Percentiles rank a stretch among this genome's conserved stretches.
Conservation (phyloP, 2,797 vertebrate genomes). For the Pangasius krempfi region DNA sequence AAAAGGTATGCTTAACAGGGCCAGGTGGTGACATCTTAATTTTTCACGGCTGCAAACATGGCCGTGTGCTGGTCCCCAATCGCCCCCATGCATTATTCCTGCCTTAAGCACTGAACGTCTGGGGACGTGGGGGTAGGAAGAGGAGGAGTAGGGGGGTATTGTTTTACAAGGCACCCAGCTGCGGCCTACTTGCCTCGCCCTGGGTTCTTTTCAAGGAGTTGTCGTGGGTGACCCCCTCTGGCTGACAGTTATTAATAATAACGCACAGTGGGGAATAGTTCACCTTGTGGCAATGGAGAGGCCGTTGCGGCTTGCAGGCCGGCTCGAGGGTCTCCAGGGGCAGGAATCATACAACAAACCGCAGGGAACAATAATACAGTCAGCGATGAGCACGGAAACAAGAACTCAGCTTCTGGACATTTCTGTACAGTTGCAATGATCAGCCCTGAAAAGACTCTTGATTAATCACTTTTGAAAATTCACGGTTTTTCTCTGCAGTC, state of each 20-base stretch:
- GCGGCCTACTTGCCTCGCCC: constrained; percentile 72
- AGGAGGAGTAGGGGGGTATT: constrained; percentile 55
- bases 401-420: constrained; percentile 30
- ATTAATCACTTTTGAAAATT: neutral
- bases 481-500: neutral
- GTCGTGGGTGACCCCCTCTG: constrained; percentile 72
- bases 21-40: constrained; percentile 74
- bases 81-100: constrained; percentile 73
- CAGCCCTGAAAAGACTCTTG: neutral
- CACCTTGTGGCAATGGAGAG: constrained; percentile 71
- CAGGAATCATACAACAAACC: constrained; percentile 46
- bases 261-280: constrained; percentile 71
- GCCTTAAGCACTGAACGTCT: constrained; percentile 68
- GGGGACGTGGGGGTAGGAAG: constrained; percentile 55
- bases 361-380: constrained; percentile 46
- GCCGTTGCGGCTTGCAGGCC: constrained; percentile 58
- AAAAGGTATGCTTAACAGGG: constrained; percentile 65
- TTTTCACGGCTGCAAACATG: constrained; percentile 67
- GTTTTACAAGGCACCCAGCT: constrained; percentile 74
- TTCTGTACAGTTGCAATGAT: constrained; percentile 28
- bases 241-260: constrained; percentile 81
- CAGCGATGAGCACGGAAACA: constrained; percentile 27
- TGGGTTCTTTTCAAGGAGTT: constrained; percentile 74
- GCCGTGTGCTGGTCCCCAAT: constrained; percentile 52
- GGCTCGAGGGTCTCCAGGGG: constrained; percentile 53